A percentile compares a stretch with the other conserved stretches of the same genome.
These are phyloP conservation scores for Xylota segnis DNA, from an alignment of 2,888 invertebrate species.

Conservation along the genomic window DNA sequence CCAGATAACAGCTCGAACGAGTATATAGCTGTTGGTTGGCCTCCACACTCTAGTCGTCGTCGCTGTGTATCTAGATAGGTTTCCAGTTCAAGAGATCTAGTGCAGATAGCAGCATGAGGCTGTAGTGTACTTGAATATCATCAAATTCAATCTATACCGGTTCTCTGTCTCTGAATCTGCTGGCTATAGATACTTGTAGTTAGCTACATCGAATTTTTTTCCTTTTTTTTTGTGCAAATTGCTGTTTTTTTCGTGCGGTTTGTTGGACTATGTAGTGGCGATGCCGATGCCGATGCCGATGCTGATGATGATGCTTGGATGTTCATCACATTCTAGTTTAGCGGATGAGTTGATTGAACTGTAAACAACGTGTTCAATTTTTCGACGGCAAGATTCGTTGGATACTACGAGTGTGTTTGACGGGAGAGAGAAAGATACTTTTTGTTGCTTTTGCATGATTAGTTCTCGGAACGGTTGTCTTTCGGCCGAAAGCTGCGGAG, in stretches of 20 bases:
- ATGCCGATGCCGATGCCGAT: neutral
- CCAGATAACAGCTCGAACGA: slow-evolving; percentile 45
- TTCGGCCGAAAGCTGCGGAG: neutral
- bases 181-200: slow-evolving; percentile 30
- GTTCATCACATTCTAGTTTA: slow-evolving; percentile 56
- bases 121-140: slow-evolving; percentile 63
- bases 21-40: slow-evolving; percentile 47
- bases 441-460: neutral
- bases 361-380: slow-evolving; percentile 72
- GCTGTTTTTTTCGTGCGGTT: neutral
- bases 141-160: slow-evolving; percentile 69
- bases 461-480: slow-evolving; percentile 29
- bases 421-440: slow-evolving; percentile 17
- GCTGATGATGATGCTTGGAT: slow-evolving; percentile 42
- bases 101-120: slow-evolving; percentile 67
- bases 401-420: slow-evolving; percentile 13
- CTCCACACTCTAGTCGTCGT: slow-evolving; percentile 37
- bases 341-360: slow-evolving; percentile 73
- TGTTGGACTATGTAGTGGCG: slow-evolving; percentile 23
- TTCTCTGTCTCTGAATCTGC: slow-evolving; percentile 27
- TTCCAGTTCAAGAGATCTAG: slow-evolving; percentile 74
- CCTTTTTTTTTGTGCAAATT: no score
- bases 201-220: slow-evolving; percentile 53
- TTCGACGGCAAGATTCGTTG: slow-evolving; percentile 41
- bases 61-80: slow-evolving; percentile 73